These are phyloP conservation scores for Berghia stephanieae DNA, from an alignment of 1,140 invertebrate genomes.

Conservation along the genomic window DNA sequence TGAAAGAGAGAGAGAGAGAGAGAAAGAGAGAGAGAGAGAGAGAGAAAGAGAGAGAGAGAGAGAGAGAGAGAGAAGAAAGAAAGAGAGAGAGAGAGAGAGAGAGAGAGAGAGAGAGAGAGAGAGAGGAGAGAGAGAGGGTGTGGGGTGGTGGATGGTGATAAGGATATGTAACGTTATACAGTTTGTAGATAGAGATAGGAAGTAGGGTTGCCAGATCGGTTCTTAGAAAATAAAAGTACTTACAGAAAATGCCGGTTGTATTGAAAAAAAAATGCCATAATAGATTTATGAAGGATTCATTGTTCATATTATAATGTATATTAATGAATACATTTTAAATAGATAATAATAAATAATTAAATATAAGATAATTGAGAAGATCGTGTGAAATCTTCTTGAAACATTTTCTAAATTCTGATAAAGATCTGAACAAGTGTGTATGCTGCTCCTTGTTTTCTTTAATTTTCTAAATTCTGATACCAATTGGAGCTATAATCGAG, in stretches of 20 bases:
- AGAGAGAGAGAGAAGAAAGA: neutral
- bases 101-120: neutral
- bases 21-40: neutral
- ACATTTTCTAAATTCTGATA: too few species aligned
- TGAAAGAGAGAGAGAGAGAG: neutral
- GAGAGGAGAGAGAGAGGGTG: neutral
- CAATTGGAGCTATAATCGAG: too few species aligned
- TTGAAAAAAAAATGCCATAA: neutral
- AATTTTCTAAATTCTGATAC: too few species aligned
- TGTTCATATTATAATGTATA: neutral
- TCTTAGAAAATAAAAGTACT: too few species aligned
- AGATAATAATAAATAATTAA: too few species aligned
- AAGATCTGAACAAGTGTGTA: too few species aligned
- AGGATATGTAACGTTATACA: neutral
- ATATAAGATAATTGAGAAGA: too few species aligned
- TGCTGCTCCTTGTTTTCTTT: too few species aligned
- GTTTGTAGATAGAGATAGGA: neutral
- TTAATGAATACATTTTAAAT: too few species aligned
- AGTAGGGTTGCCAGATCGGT: too few species aligned
- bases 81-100: neutral
- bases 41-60: neutral
- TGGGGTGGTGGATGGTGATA: neutral
- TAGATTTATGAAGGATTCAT: neutral
- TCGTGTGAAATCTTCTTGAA: too few species aligned
- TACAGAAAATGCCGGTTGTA: neutral